phyloP scores from a whole-genome alignment of 2,797 vertebrate species.

The Trematomus bernacchii region DNA sequence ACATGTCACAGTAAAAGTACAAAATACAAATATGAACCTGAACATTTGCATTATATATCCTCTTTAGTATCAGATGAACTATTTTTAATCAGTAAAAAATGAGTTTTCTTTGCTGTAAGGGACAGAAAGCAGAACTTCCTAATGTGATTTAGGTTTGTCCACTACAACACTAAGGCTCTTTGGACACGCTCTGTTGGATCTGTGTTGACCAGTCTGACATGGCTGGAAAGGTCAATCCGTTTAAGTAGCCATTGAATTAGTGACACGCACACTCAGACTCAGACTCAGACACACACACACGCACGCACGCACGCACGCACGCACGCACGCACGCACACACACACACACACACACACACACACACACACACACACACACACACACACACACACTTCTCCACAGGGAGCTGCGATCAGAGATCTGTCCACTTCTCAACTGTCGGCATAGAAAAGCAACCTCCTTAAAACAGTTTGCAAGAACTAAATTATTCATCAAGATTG shows the following conservation, averaged over 20 bases:
- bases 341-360: too few species aligned
- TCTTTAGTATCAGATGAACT: too few species aligned
- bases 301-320: too few species aligned
- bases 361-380: too few species aligned
- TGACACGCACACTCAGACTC: constrained; percentile 19
- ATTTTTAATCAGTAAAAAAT: background rate
- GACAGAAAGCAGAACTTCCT: background rate
- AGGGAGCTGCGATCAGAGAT: too few species aligned
- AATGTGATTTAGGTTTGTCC: background rate
- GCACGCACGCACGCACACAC: too few species aligned
- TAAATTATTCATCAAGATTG: background rate
- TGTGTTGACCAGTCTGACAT: constrained; percentile 49
- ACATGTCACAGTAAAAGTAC: too few species aligned
- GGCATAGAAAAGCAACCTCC: too few species aligned
- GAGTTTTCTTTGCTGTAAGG: background rate
- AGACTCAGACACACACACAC: background rate
- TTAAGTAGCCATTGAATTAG: constrained; percentile 59
- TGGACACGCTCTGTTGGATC: constrained; percentile 33
- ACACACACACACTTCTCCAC: too few species aligned
- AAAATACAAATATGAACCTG: too few species aligned
- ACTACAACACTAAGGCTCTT: constrained; percentile 13
- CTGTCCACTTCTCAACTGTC: background rate
- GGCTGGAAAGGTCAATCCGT: constrained; percentile 69
- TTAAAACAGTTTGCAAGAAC: background rate
- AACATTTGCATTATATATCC: too few species aligned